phyloP scores from a whole-genome alignment of 2,888 invertebrate species.

The Branchellion lobata region DNA sequence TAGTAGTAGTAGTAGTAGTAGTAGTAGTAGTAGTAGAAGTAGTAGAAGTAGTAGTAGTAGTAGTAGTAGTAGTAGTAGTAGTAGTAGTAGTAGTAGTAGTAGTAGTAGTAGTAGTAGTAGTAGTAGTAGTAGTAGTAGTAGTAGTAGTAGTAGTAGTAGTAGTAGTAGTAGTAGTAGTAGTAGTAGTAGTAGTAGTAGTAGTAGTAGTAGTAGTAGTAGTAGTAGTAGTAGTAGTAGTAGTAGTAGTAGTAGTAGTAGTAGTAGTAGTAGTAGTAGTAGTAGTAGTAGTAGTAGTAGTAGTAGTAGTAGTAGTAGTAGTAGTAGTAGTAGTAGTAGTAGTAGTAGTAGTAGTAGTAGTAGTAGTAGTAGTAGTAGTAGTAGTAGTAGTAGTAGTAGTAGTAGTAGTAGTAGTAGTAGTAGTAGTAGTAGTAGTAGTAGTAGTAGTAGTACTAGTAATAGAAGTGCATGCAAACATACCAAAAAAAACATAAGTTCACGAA shows the following conservation, averaged over 20 bases:
- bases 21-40: slow-evolving; percentile 34
- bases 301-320: slow-evolving; percentile 36
- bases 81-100: slow-evolving; percentile 35
- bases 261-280: slow-evolving; percentile 37
- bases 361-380: slow-evolving; percentile 31
- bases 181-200: slow-evolving; percentile 35
- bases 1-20: slow-evolving; percentile 35
- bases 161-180: slow-evolving; percentile 34
- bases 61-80: slow-evolving; percentile 35
- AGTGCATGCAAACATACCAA: no score
- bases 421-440: slow-evolving; percentile 29
- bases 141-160: slow-evolving; percentile 35
- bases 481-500: no score
- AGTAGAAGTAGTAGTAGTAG: slow-evolving; percentile 34
- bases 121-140: slow-evolving; percentile 36
- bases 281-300: slow-evolving; percentile 35
- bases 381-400: slow-evolving; percentile 26
- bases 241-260: slow-evolving; percentile 35
- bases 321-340: slow-evolving; percentile 34
- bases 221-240: slow-evolving; percentile 34
- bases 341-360: slow-evolving; percentile 31
- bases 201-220: slow-evolving; percentile 37
- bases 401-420: slow-evolving; percentile 29
- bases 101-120: slow-evolving; percentile 35
- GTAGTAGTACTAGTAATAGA: slow-evolving; percentile 1